phyloP scores from a whole-genome alignment of 2,888 invertebrate species.

The Entomobrya proxima region DNA sequence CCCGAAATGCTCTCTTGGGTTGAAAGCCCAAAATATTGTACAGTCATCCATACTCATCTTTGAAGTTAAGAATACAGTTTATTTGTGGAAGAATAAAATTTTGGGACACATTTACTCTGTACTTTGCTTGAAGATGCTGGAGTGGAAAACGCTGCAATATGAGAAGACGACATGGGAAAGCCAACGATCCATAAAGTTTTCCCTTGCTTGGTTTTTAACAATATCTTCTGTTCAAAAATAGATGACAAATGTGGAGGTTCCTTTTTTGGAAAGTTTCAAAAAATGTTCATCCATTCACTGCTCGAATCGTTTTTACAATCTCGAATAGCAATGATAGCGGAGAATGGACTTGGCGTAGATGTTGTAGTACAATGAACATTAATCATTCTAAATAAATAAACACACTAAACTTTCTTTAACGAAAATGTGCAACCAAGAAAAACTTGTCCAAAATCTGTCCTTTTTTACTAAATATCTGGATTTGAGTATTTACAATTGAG shows the following conservation, averaged over 20 bases:
- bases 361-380: no score
- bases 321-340: no score
- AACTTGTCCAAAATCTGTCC: background rate
- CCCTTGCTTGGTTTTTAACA: conserved; percentile 37
- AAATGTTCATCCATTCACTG: background rate
- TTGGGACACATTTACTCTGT: background rate
- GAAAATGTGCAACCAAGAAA: background rate
- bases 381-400: background rate
- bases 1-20: background rate
- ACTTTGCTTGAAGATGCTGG: conserved; percentile 36
- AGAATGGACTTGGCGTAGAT: no score
- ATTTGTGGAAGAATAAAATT: background rate
- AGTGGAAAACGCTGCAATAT: conserved; percentile 46
- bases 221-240: conserved; percentile 19
- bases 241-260: conserved; percentile 21
- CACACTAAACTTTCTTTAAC: background rate
- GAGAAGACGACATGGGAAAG: conserved; percentile 54
- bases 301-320: background rate
- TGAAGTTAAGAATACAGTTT: conserved; percentile 1
- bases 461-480: no score
- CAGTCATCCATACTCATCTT: background rate
- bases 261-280: background rate
- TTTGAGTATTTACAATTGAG: no score
- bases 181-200: conserved; percentile 61
- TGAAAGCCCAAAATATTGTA: background rate